A percentile compares a stretch with the other conserved stretches of the same genome.
phyloP scores from a whole-genome alignment of 1,140 invertebrate genomes.

The Hylaeus anthracinus region DNA sequence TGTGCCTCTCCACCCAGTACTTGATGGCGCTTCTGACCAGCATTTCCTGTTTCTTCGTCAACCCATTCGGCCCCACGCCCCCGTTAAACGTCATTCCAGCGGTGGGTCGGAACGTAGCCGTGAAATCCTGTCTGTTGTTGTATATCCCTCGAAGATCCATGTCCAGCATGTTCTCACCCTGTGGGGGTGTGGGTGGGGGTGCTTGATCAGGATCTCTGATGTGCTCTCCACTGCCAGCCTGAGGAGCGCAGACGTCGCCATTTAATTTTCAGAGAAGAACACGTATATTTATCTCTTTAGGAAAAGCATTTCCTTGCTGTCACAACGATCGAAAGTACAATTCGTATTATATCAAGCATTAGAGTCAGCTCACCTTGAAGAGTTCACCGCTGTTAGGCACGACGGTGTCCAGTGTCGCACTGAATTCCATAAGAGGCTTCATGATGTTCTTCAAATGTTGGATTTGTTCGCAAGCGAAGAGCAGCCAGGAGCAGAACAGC shows the following conservation, averaged over 20 bases:
- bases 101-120: slow-evolving; percentile 86
- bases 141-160: slow-evolving; percentile 88
- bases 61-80: slow-evolving; percentile 85
- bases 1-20: slow-evolving; percentile 93
- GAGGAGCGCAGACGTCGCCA: neutral
- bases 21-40: slow-evolving; percentile 91
- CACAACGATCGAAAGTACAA: too few relatives aligned
- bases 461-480: slow-evolving; percentile 91
- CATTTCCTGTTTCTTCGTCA: slow-evolving; percentile 91
- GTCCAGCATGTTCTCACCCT: slow-evolving; percentile 79
- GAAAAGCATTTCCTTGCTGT: too few relatives aligned
- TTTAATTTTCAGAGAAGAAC: too few relatives aligned
- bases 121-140: slow-evolving; percentile 88
- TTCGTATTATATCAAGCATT: too few relatives aligned
- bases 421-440: slow-evolving; percentile 92
- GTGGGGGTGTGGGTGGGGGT: slow-evolving; percentile 53
- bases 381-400: slow-evolving; percentile 89
- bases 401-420: slow-evolving; percentile 89
- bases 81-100: slow-evolving; percentile 83
- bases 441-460: slow-evolving; percentile 92
- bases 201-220: slow-evolving; percentile 66
- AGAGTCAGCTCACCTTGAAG: slow-evolving; percentile 80
- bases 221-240: slow-evolving; percentile 77
- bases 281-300: too few relatives aligned
- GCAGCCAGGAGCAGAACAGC: slow-evolving; percentile 90